Base-by-base conservation (phyloP, 2,888 invertebrate species). In the Tetranychus truncatus region DNA sequence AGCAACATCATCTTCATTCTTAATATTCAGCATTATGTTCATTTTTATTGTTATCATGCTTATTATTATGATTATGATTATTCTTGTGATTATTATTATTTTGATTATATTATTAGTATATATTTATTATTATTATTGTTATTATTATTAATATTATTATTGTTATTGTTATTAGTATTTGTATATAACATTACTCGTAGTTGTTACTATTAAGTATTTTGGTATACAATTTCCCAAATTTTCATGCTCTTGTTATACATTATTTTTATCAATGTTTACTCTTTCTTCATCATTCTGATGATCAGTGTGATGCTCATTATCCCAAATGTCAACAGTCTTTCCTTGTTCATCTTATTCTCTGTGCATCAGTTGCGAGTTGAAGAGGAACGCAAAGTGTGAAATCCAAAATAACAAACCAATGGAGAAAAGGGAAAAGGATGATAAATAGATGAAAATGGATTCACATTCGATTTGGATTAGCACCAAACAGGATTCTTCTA, bases 401-500 rank as follows among this genome's bases (percentile, higher is more conserved):
- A 55, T 55, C 9, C 9, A 55, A 55, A 34, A 34, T 34, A 34
- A 34, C 24, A 34, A 34, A 34, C 34, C 34, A 34, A 34, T 34
- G 3, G 5, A 34, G 3, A 34, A 3, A 34, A 34, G 34, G 4
- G 5, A 34, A 34, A 34, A 24, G 24, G 34, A 34, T 34, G 55
- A 55, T 7, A 9, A 55, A 55, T 6, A 55, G 55, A 55, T 55
- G 55, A 55, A 15, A 55, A 55, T 15, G 55, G 55, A 55, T 55
- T 55, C 15, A 55, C 55, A 55, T 55, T 55, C 55, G 55, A 69
- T 69, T 69, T 11, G 69, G n/a, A 24, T 24, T 20, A 20, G 69
- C 20, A 24, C 21, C 20, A 21, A 69, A 69, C 20, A 69, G 20
- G 21, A 69, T 69, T 24, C 91, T 87, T 78, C 91, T 90, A 84